Base-by-base conservation (phyloP, 2,113 vertebrate genomes). In the Emydura subglobosa region DNA sequence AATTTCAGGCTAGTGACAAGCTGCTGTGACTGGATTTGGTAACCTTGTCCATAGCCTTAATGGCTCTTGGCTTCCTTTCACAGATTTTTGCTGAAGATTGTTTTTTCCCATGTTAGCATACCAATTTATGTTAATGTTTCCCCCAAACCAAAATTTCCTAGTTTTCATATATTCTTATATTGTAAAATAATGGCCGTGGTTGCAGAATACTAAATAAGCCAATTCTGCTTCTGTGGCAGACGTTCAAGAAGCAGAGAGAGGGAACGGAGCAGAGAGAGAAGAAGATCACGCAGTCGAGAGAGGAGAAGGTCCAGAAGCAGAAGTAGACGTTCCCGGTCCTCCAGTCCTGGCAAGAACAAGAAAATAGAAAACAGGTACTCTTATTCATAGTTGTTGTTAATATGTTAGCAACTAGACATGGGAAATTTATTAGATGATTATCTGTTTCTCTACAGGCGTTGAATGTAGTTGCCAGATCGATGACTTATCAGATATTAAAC, bases 211-310 rank as follows among this genome's bases (percentile, higher is more conserved):
- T 91, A 7, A 94, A 8, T 50, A 65, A 86, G 65, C 29, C 11
- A 27, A 0, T 86, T 96, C 17, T 88, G 47, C 44, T 39, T 72
- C 10, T 47, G 22, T 90, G 93, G 47, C 88, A 99, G 99, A 42
- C 98, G 99, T 50, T 99, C 99, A n/a, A 98, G 99, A 98, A 97
- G 98, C 90, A 97, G 98, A 96, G 98, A 99, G 31, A 98, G 98
- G 89, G 98, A 99, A 4, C 90, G 98, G 91, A 99, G 98, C 91
- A 95, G 98, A 54, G 98, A 99, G 68, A 98, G 98, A 39, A 98
- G 99, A 90, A 97, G 99, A 65, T 99, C 99, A 49, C 99, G 99
- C 55, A 99, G 99, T 97, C 96, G 99, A 76, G 99, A 99, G 22
- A 98, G 99, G 54, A 98, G 99, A 85, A 98, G 99, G 79, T 99